Conservation (phyloP, 2,797 vertebrate genomes). For the Balearica regulorum region DNA sequence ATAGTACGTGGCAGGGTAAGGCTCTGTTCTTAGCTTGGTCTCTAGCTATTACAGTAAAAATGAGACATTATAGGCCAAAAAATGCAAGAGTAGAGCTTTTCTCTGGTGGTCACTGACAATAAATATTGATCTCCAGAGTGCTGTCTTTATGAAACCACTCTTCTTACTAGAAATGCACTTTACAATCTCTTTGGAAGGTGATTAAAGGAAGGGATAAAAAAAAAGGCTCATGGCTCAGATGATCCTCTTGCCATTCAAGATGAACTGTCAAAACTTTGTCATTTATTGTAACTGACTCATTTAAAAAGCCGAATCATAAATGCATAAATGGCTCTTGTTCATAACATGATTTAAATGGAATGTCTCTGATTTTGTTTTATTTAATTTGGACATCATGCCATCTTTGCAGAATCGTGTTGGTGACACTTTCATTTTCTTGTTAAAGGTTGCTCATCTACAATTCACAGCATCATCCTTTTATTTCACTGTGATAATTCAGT, state of each 20-base stretch:
- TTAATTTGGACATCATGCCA: neutral
- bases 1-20: neutral
- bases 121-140: neutral
- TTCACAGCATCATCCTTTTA: neutral
- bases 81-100: neutral
- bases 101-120: neutral
- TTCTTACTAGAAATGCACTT: neutral
- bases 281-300: constrained; percentile 22
- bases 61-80: neutral
- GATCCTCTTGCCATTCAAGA: neutral
- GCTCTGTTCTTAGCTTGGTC: neutral
- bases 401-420: neutral
- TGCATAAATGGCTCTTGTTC: neutral
- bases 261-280: constrained; percentile 5
- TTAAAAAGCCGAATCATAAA: constrained; percentile 2
- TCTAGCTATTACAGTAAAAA: neutral
- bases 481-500: neutral
- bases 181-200: neutral
- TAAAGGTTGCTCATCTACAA: neutral
- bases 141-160: neutral
- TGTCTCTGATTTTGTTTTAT: neutral
- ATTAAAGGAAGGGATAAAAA: neutral
- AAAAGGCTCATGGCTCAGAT: neutral
- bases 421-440: neutral
- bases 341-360: neutral